These are phyloP conservation scores for Leptodirus hochenwartii DNA, from an alignment of 2,888 invertebrate genomes.

Conservation along the genomic window DNA sequence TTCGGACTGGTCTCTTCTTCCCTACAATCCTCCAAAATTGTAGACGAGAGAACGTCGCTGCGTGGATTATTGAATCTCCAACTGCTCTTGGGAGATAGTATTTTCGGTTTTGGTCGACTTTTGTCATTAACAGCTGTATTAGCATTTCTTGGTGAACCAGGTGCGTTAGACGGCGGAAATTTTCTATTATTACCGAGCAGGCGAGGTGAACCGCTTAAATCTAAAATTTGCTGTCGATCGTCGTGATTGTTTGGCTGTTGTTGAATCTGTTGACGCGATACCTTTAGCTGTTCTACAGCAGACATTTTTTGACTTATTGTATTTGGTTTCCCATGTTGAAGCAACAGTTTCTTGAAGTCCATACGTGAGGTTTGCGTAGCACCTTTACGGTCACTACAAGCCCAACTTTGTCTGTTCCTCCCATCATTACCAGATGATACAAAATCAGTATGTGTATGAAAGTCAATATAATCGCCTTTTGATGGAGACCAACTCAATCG, in stretches of 20 bases:
- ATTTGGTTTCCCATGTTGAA: constrained; percentile 54
- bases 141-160: constrained; percentile 31
- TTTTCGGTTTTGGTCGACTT: constrained; percentile 30
- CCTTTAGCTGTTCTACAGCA: constrained; percentile 62
- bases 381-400: constrained; percentile 46
- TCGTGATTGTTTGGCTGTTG: constrained; percentile 9
- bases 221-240: constrained; percentile 43
- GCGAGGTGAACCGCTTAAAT: constrained; percentile 52
- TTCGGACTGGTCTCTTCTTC: constrained; percentile 53
- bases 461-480: constrained; percentile 23
- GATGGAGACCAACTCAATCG: constrained; percentile 48
- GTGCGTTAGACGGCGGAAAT: constrained; percentile 31
- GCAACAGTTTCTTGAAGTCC: constrained; percentile 65
- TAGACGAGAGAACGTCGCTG: constrained; percentile 69
- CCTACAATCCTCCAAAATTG: constrained; percentile 71
- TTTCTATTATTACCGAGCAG: constrained; percentile 43
- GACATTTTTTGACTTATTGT: constrained; percentile 44
- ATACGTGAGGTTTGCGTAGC: constrained; percentile 57
- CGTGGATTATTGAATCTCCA: constrained; percentile 59
- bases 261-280: constrained; percentile 37
- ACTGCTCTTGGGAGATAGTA: constrained; percentile 48
- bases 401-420: constrained; percentile 28
- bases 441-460: constrained; percentile 22
- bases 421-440: constrained; percentile 23
- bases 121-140: constrained; percentile 16